These are phyloP conservation scores for Protophormia terraenovae DNA, from an alignment of 2,888 invertebrate species.

Conservation along the genomic window DNA sequence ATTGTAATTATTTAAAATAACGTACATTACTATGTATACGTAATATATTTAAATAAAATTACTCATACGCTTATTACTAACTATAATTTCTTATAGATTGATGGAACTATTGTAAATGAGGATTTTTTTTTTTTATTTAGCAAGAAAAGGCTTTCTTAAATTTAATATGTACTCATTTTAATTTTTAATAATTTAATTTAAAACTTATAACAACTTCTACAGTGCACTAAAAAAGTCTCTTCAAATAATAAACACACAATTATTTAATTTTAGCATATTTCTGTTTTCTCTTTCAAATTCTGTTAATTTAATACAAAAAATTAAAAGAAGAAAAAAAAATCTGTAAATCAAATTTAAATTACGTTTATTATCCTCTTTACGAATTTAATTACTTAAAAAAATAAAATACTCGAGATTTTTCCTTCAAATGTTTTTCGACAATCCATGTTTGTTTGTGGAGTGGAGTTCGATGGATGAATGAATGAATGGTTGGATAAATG, in stretches of 20 bases:
- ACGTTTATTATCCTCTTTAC: slow-evolving; percentile 38
- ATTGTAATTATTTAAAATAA: too few species aligned
- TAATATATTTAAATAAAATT: background rate
- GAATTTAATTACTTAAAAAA: slow-evolving; percentile 56
- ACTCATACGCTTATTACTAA: background rate
- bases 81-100: too few species aligned
- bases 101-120: too few species aligned
- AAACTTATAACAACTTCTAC: too few species aligned
- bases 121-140: too few species aligned
- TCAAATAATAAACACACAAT: slow-evolving; percentile 17
- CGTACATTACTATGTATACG: too few species aligned
- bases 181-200: too few species aligned
- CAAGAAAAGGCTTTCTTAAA: too few species aligned
- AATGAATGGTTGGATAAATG: background rate
- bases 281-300: background rate
- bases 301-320: background rate
- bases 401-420: slow-evolving; percentile 20
- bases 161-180: too few species aligned
- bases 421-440: background rate
- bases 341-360: slow-evolving; percentile 52
- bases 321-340: background rate
- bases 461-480: background rate
- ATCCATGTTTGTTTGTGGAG: slow-evolving; percentile 9
- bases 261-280: background rate
- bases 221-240: background rate